phyloP scores from a whole-genome alignment of 2,797 vertebrate genomes.

The Enteromius thamalakanensis region DNA sequence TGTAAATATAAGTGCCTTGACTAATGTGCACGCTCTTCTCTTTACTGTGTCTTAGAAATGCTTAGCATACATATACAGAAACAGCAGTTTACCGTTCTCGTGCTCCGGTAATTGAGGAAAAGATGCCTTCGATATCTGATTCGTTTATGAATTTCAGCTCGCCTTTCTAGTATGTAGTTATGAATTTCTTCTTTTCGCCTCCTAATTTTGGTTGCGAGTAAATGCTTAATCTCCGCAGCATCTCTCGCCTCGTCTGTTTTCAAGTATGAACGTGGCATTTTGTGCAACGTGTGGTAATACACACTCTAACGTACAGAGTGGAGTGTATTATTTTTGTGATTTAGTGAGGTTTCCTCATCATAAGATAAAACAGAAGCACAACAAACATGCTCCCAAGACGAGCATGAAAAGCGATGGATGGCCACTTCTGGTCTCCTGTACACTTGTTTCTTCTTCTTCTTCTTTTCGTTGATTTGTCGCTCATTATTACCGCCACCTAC shows the following conservation, averaged over 20 bases:
- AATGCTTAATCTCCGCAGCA: slow-evolving; percentile 38
- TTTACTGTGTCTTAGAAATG: not conserved
- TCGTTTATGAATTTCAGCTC: slow-evolving; percentile 60
- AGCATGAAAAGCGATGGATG: not conserved
- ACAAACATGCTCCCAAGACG: not conserved
- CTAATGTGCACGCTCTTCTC: not conserved
- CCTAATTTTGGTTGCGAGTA: slow-evolving; percentile 59
- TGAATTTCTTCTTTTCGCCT: slow-evolving; percentile 58
- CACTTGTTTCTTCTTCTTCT: no score
- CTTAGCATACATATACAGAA: not conserved
- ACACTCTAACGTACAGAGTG: not conserved
- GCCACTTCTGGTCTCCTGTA: not conserved
- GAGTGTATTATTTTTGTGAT: not conserved
- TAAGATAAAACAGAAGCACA: not conserved
- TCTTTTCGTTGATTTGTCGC: no score
- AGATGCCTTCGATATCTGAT: slow-evolving; percentile 65
- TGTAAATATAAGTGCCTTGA: not conserved
- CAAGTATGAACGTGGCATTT: slow-evolving; percentile 37
- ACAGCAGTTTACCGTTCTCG: slow-evolving; percentile 63
- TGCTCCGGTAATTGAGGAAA: slow-evolving; percentile 63
- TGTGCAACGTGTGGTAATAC: not conserved
- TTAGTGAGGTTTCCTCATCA: not conserved
- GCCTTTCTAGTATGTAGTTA: slow-evolving; percentile 51
- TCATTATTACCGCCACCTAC: no score
- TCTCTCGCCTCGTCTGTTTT: slow-evolving; percentile 47